phyloP scores from a whole-genome alignment of 2,797 vertebrate genomes.

The Sylvilagus floridanus region DNA sequence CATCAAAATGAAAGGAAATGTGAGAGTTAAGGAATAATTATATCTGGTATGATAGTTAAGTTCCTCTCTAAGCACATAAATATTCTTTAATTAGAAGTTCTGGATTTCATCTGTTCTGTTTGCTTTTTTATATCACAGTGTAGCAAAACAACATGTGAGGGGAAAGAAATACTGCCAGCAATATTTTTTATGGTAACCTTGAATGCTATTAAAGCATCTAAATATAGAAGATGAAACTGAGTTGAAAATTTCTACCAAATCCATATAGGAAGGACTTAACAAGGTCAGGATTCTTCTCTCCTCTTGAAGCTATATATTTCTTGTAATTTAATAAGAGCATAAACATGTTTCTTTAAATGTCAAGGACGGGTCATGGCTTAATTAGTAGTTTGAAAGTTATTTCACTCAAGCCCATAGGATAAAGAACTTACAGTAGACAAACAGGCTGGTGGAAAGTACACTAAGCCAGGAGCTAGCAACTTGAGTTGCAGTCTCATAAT shows the following conservation, averaged over 20 bases:
- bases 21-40: conserved; percentile 16
- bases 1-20: conserved; percentile 38
- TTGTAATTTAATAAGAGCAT: conserved; percentile 34
- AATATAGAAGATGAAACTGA: conserved; percentile 71
- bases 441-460: not conserved
- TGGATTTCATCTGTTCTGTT: conserved; percentile 2
- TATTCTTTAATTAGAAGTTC: conserved; percentile 27
- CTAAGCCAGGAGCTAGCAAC: not conserved
- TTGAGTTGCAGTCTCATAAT: not conserved
- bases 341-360: conserved; percentile 57
- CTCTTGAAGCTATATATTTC: not conserved
- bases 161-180: conserved; percentile 39
- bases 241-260: conserved; percentile 71
- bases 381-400: conserved; percentile 64
- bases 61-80: conserved; percentile 32
- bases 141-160: not conserved
- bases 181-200: conserved; percentile 60
- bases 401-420: not conserved
- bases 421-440: not conserved
- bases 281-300: conserved; percentile 7
- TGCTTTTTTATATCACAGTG: not conserved
- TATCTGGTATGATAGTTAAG: not conserved
- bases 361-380: conserved; percentile 31
- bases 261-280: conserved; percentile 57
- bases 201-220: conserved; percentile 69